These are phyloP conservation scores for Echinometra lucunter DNA, from an alignment of 53 echinoderm and acorn worm genomes.

Conservation along the genomic window DNA sequence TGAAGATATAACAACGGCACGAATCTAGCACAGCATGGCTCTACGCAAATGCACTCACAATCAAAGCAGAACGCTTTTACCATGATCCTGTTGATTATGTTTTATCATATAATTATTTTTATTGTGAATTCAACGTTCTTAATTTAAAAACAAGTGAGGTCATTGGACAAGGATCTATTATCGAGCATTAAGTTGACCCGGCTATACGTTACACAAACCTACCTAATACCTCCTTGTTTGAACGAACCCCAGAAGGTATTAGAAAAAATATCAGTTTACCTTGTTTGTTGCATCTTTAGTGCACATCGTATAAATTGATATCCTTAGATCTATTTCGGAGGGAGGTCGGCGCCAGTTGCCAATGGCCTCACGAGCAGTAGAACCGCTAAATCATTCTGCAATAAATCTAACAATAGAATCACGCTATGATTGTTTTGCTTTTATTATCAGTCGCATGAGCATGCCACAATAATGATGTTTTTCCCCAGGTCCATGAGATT, in stretches of 20 bases:
- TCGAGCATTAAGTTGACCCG: not conserved
- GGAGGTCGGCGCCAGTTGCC: not conserved
- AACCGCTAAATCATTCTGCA: not conserved
- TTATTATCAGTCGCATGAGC: not conserved
- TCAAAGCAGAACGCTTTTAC: not conserved
- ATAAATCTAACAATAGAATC: not conserved
- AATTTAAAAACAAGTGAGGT: not conserved
- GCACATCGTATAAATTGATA: not conserved
- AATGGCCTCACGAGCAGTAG: not conserved
- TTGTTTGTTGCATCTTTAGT: not conserved
- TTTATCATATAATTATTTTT: not conserved
- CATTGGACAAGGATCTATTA: not conserved
- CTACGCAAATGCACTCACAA: not conserved
- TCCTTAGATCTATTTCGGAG: not conserved
- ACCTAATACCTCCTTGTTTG: no score
- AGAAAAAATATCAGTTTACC: not conserved
- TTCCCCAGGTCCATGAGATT: not conserved
- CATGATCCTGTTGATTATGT: not conserved
- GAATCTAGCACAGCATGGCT: no score
- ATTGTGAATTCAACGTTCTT: not conserved
- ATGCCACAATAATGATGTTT: not conserved
- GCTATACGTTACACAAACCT: no score
- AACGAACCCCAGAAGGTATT: not conserved
- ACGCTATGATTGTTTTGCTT: not conserved
- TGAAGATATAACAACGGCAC: no score